Evolutionary conservation across 1,140 invertebrate species (phyloP), one percentile per base, ranked within the genome.

Genomic region (Drosophila ananassae): DNA sequence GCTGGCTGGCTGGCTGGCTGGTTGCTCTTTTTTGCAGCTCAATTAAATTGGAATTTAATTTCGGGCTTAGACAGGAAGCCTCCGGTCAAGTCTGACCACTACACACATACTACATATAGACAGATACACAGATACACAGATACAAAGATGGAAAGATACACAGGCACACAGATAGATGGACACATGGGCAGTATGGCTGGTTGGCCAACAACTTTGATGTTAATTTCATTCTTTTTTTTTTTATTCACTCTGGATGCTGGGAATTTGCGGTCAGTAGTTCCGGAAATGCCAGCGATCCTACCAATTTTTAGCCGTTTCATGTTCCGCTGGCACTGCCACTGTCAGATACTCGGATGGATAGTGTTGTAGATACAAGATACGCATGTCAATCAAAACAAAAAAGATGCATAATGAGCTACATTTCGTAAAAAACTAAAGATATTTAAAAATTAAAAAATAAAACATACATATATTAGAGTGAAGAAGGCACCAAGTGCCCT

Each of bases 41-140:
- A 89, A 89, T 89, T 89, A 89, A 89, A 89, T 89, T 89, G 83
- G 83, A 89, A 89, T 89, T 89, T 89, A 89, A 89, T 89, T 89
- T 89, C 58, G 79, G 66, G 76, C 79, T 89, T 83, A 89, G 78
- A 64, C 74, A 69, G 63, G 47, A 44, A 44, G 41, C 41, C 41
- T 44, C 41, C 17, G 41, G 25, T 64, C 64, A 69, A 54, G 62
- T 47, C 64, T 72, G 46, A 63, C 53, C 62, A 39, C 39, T 24
- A 57, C 28, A 62, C 46, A 62, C 46, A 59, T 0, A 56, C 59
- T 32, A 59, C 1, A 59, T 55, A 47, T 32, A 47, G 47, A 59
- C n/a, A n/a, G n/a, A 17, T 17, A 17, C 17, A 17, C 17, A 17
- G 39, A 59, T 0, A 53, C 59, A 48, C 41, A 48, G 48, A 59